Percentiles rank a stretch among this genome's conserved stretches.
Evolutionary conservation across 2,797 vertebrate species (phyloP).

Genomic region (Monodelphis domestica): DNA sequence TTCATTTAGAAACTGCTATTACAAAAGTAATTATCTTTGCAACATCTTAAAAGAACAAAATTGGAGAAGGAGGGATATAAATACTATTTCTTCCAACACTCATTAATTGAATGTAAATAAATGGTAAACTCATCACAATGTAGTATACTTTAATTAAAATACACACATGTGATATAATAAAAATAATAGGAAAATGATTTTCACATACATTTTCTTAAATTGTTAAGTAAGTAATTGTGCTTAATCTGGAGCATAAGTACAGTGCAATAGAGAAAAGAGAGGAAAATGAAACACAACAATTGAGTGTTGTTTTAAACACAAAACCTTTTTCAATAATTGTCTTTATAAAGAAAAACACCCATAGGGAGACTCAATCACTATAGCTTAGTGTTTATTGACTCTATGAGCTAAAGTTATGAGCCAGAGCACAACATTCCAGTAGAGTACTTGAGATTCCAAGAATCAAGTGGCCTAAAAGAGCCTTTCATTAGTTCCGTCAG

Average conservation of each 20-base stretch:
- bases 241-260: slow-evolving; percentile 50
- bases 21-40: slow-evolving; percentile 24
- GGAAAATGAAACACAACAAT: background rate
- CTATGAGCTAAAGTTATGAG: slow-evolving; percentile 20
- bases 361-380: background rate
- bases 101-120: slow-evolving; percentile 63
- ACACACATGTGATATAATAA: slow-evolving; percentile 42
- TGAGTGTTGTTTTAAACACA: slow-evolving; percentile 44
- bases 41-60: slow-evolving; percentile 43
- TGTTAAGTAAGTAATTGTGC: slow-evolving; percentile 55
- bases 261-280: background rate
- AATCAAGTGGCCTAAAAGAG: slow-evolving; percentile 53
- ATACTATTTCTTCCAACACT: slow-evolving; percentile 42
- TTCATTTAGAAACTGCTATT: background rate
- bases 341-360: slow-evolving; percentile 46
- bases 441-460: background rate
- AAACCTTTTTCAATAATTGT: background rate
- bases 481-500: slow-evolving; percentile 22
- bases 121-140: slow-evolving; percentile 56
- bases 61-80: background rate
- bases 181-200: slow-evolving; percentile 51
- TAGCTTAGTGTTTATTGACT: slow-evolving; percentile 32
- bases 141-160: slow-evolving; percentile 66
- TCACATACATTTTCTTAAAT: slow-evolving; percentile 58
- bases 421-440: background rate